These are phyloP conservation scores for Proteles cristata DNA, from an alignment of 2,113 vertebrate species.

Conservation along the genomic window DNA sequence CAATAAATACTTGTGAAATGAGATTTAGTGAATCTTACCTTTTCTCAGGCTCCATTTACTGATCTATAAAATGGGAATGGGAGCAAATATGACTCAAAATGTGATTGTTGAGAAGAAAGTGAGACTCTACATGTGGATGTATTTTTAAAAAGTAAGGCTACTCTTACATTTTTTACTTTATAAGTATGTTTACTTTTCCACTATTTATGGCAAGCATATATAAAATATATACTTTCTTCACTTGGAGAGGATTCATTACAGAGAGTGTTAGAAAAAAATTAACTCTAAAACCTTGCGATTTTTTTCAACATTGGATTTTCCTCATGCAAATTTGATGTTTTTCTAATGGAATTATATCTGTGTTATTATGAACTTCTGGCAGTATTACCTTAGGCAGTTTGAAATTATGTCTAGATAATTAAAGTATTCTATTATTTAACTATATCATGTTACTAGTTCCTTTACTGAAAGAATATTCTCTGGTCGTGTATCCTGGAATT, in stretches of 20 bases:
- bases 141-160: not conserved
- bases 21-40: not conserved
- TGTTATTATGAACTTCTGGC: not conserved
- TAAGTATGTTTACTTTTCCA: not conserved
- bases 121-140: not conserved
- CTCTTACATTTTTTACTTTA: not conserved
- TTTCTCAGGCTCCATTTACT: not conserved
- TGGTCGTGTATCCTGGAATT: slow-evolving; percentile 74
- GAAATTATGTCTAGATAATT: slow-evolving; percentile 72
- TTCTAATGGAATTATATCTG: slow-evolving; percentile 37
- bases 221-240: not conserved
- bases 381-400: slow-evolving; percentile 51
- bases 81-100: not conserved
- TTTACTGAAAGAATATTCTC: slow-evolving; percentile 51
- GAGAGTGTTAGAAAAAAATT: not conserved
- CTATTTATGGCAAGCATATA: not conserved
- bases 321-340: not conserved
- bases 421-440: slow-evolving; percentile 71
- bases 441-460: slow-evolving; percentile 43
- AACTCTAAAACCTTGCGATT: not conserved
- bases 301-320: not conserved
- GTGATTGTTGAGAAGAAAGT: not conserved
- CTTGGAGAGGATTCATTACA: not conserved
- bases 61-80: not conserved
- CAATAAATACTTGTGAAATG: not conserved